Evolutionary conservation across 2,797 vertebrate genomes (phyloP).

Genomic region (Oreochromis grahami): DNA sequence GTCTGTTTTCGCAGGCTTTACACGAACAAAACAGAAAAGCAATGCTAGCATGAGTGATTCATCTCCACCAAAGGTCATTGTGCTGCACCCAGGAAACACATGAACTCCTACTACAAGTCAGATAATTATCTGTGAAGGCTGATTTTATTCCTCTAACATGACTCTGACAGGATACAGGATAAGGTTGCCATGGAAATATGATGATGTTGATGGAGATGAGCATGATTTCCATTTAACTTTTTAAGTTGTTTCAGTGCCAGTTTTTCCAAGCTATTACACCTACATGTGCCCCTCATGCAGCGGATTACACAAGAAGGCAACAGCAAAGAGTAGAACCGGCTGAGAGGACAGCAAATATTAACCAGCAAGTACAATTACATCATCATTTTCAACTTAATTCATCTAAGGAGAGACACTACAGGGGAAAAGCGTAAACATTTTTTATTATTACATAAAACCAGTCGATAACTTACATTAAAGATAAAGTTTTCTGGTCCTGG

Average conservation of each 20-base stretch:
- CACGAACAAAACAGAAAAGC: conserved; percentile 38
- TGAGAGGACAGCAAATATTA: background rate
- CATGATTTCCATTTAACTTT: conserved; percentile 28
- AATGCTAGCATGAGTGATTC: conserved; percentile 31
- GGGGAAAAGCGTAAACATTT: background rate
- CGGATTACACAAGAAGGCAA: conserved; percentile 36
- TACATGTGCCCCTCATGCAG: conserved; percentile 21
- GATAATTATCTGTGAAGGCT: background rate
- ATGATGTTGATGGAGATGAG: background rate
- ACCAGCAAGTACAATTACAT: background rate
- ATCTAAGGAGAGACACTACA: background rate
- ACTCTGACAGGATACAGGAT: background rate
- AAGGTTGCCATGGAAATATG: conserved; percentile 16
- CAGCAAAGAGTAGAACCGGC: background rate
- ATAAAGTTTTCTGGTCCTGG: background rate
- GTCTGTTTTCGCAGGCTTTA: conserved; percentile 23
- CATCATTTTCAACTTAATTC: background rate
- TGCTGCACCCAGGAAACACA: background rate
- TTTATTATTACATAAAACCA: background rate
- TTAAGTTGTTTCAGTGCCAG: conserved; percentile 26
- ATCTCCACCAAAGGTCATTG: background rate
- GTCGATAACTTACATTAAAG: background rate
- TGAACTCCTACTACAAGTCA: background rate
- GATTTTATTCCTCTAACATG: background rate
- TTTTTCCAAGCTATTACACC: conserved; percentile 37